Percentiles rank a stretch among this genome's conserved stretches.
Conservation (phyloP, 2,888 invertebrate genomes). For the Tribolium freemani region DNA sequence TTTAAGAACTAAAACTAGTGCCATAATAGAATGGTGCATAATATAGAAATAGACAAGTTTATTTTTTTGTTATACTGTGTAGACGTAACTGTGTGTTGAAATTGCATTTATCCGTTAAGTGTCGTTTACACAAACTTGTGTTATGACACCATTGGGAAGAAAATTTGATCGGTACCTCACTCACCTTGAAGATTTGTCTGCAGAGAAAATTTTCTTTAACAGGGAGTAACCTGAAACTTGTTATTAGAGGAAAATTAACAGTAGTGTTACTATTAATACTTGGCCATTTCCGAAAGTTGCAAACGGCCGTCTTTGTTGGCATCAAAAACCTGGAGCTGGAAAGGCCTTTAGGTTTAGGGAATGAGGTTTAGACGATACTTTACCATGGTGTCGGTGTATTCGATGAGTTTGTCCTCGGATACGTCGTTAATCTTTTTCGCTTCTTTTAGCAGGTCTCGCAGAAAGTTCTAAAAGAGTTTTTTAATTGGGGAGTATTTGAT, state of each 20-base stretch:
- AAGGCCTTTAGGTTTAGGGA: slow-evolving; percentile 41
- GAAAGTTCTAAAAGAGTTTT: slow-evolving; percentile 79
- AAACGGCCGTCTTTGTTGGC: slow-evolving; percentile 93
- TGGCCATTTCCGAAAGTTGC: slow-evolving; percentile 96
- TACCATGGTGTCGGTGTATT: slow-evolving; percentile 96
- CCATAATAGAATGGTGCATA: slow-evolving; percentile 28
- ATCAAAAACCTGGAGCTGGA: slow-evolving; percentile 93
- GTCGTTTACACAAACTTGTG: slow-evolving; percentile 40
- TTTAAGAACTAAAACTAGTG: slow-evolving; percentile 25
- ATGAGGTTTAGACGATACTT: slow-evolving; percentile 54
- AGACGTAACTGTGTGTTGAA: slow-evolving; percentile 13
- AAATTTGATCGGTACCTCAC: slow-evolving; percentile 60
- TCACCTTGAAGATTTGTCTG: slow-evolving; percentile 94
- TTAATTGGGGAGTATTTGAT: background rate
- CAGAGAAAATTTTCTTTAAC: slow-evolving; percentile 96
- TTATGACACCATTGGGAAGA: slow-evolving; percentile 40
- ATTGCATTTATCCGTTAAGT: slow-evolving; percentile 40
- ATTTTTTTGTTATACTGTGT: slow-evolving; percentile 30
- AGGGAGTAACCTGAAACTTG: slow-evolving; percentile 83
- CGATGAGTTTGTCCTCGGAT: slow-evolving; percentile 93
- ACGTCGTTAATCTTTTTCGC: slow-evolving; percentile 92
- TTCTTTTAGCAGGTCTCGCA: slow-evolving; percentile 88
- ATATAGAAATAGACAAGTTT: slow-evolving; percentile 15
- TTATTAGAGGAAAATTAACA: background rate
- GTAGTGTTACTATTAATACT: slow-evolving; percentile 71